Evolutionary conservation across 2,888 invertebrate genomes (phyloP).

Genomic region (Cheilosia pagana): DNA sequence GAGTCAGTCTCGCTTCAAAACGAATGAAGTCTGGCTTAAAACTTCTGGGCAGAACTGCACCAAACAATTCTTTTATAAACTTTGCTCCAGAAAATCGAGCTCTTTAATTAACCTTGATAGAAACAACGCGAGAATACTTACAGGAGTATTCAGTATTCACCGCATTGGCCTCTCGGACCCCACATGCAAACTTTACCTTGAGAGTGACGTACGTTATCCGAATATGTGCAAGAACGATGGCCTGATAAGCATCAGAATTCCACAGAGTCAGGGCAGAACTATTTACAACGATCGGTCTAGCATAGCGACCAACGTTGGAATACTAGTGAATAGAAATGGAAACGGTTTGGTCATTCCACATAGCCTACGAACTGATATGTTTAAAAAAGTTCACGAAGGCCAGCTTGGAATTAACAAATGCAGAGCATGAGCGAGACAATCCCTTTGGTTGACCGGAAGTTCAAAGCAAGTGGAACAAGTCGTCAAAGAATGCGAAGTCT

Average conservation of each 20-base stretch:
- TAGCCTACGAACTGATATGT: neutral
- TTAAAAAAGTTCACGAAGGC: conserved; percentile 5
- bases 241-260: neutral
- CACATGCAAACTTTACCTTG: too few species aligned
- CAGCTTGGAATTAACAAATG: conserved; percentile 16
- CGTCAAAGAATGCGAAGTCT: conserved; percentile 13
- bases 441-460: conserved; percentile 11
- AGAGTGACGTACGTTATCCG: too few species aligned
- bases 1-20: too few species aligned
- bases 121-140: too few species aligned
- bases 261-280: neutral
- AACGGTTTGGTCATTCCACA: conserved; percentile 9
- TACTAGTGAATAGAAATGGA: conserved; percentile 9
- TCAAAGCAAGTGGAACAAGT: conserved; percentile 1
- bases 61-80: too few species aligned
- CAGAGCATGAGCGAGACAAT: conserved; percentile 10
- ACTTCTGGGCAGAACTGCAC: too few species aligned
- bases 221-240: neutral
- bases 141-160: too few species aligned
- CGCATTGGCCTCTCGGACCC: too few species aligned
- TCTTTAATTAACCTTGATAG: too few species aligned
- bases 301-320: conserved; percentile 13
- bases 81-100: too few species aligned
- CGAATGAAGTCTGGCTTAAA: too few species aligned
- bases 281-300: neutral